Evolutionary conservation across 2,888 invertebrate genomes (phyloP).

Genomic region (Griposia aprilina): DNA sequence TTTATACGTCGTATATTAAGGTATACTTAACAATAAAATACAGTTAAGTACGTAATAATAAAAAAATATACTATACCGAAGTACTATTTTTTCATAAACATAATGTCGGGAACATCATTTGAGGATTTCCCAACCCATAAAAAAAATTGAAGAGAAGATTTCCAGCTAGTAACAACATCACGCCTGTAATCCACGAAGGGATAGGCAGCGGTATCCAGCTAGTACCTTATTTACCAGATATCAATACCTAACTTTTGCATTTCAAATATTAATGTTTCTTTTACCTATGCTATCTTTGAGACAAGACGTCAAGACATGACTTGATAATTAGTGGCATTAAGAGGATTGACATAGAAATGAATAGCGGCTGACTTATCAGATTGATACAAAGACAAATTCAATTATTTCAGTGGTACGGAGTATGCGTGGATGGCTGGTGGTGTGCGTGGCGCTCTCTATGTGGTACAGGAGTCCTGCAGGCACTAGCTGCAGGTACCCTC

Average conservation of each 20-base stretch:
- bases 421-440: conserved; percentile 94
- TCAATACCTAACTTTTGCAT: not conserved
- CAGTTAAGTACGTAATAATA: not conserved
- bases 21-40: conserved; percentile 77
- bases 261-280: not conserved
- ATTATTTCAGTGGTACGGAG: conserved; percentile 93
- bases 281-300: not conserved
- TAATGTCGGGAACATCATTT: too few species aligned
- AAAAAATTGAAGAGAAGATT: not conserved
- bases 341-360: not conserved
- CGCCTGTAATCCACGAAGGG: not conserved
- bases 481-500: conserved; percentile 94
- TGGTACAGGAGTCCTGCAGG: conserved; percentile 94
- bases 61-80: not conserved
- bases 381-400: not conserved
- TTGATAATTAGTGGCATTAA: not conserved
- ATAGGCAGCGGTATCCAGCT: not conserved
- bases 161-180: not conserved
- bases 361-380: not conserved
- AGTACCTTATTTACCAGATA: not conserved
- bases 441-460: conserved; percentile 94
- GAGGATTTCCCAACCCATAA: too few species aligned
- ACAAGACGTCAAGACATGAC: not conserved
- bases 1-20: conserved; percentile 95
- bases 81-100: not conserved